Conservation (phyloP, 2,113 vertebrate species). For the Lipotes vexillifer region DNA sequence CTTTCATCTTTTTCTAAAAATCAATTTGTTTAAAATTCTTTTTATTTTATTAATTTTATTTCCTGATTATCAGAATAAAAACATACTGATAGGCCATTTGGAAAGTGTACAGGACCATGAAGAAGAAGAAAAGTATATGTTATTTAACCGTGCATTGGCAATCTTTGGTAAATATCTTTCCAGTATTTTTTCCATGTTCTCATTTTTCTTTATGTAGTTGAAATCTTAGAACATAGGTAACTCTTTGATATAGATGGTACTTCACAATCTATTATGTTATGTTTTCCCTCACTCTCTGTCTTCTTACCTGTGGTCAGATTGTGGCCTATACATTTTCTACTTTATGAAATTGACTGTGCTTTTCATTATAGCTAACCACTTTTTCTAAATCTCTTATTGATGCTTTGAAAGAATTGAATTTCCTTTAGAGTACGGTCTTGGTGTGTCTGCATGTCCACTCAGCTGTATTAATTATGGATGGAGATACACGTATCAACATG, state of each 20-base stretch:
- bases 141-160: background rate
- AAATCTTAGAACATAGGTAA: background rate
- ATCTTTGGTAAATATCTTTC: background rate
- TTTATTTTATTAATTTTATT: background rate
- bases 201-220: background rate
- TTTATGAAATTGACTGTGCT: background rate
- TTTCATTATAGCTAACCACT: background rate
- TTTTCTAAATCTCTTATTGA: background rate
- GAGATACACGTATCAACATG: background rate
- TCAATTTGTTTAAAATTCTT: background rate
- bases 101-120: background rate
- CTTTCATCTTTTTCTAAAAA: background rate
- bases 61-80: background rate
- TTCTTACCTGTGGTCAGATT: background rate
- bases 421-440: background rate
- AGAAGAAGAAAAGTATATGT: background rate
- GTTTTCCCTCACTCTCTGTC: background rate
- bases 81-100: background rate
- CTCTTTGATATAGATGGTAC: background rate
- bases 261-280: background rate
- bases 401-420: background rate
- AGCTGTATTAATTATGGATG: background rate
- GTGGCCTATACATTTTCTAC: background rate
- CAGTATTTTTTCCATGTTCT: background rate
- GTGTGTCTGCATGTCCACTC: background rate